phyloP scores from a whole-genome alignment of 2,888 invertebrate genomes.

The Syrista parreyssii region DNA sequence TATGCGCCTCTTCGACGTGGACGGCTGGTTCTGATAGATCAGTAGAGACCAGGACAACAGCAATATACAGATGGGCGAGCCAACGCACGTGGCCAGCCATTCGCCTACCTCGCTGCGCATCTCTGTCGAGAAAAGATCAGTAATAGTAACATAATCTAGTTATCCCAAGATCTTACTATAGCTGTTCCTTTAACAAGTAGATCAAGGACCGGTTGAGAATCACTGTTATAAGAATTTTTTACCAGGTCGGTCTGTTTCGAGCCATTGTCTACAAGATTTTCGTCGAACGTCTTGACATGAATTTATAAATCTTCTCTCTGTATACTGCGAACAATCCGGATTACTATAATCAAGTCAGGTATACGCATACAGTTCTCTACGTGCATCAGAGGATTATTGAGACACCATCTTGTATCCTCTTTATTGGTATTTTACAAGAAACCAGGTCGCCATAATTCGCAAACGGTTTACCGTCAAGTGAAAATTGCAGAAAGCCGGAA shows the following conservation, averaged over 20 bases:
- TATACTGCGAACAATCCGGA: not conserved
- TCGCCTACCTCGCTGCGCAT: constrained; percentile 65
- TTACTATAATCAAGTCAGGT: not conserved
- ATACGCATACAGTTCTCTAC: not conserved
- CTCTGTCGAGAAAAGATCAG: constrained; percentile 31
- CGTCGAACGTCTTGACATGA: not conserved
- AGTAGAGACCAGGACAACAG: constrained; percentile 66
- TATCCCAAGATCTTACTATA: not conserved
- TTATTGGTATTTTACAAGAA: not conserved
- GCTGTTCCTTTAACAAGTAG: not conserved
- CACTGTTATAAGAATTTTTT: not conserved
- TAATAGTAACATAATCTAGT: not conserved
- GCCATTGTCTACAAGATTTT: not conserved
- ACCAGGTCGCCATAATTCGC: not conserved
- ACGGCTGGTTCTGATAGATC: constrained; percentile 66
- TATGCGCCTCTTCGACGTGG: constrained; percentile 63
- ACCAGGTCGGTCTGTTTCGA: not conserved
- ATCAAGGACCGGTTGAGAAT: not conserved
- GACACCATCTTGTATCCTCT: not conserved
- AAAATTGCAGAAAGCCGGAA: not conserved
- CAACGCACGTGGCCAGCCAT: constrained; percentile 66
- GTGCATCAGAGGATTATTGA: not conserved
- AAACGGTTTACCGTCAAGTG: not conserved
- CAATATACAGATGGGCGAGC: constrained; percentile 65
- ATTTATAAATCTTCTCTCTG: not conserved